These are phyloP conservation scores for Acrobasis repandana DNA, from an alignment of 2,888 invertebrate genomes.

Conservation along the genomic window DNA sequence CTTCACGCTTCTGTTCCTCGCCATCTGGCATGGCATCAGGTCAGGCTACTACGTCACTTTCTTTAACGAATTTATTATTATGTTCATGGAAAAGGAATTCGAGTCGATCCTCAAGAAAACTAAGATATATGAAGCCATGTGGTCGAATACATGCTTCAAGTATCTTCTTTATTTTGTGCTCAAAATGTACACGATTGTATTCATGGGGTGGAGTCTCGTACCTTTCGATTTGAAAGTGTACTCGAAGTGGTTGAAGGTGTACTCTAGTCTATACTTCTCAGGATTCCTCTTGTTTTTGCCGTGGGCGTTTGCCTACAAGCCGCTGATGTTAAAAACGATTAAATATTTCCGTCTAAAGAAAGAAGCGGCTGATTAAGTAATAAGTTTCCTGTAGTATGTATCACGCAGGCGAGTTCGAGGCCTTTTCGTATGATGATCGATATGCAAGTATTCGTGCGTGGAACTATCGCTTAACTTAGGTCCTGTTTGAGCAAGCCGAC, in stretches of 20 bases:
- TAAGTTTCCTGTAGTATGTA: not conserved
- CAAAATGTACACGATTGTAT: conserved; percentile 89
- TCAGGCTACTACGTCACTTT: conserved; percentile 97
- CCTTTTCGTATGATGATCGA: not conserved
- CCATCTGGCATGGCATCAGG: conserved; percentile 98
- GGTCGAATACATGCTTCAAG: conserved; percentile 62
- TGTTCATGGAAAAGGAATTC: conserved; percentile 91
- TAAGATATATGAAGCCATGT: conserved; percentile 67
- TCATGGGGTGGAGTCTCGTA: conserved; percentile 92
- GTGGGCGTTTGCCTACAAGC: conserved; percentile 85
- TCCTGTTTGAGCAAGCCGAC: too few species aligned
- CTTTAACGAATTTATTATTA: conserved; percentile 94
- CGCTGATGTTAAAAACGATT: conserved; percentile 43
- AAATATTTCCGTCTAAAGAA: not conserved
- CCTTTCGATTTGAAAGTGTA: conserved; percentile 89
- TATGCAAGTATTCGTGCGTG: not conserved
- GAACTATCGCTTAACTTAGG: too few species aligned
- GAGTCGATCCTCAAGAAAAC: conserved; percentile 81
- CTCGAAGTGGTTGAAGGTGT: conserved; percentile 86
- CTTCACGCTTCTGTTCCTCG: conserved; percentile 92
- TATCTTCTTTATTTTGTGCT: conserved; percentile 81
- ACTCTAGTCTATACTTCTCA: conserved; percentile 85
- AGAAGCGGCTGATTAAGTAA: not conserved
- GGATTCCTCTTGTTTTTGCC: conserved; percentile 86
- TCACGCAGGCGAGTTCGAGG: not conserved